Evolutionary conservation across 2,888 invertebrate species (phyloP).

Genomic region (Orthonychiurus folsomi): DNA sequence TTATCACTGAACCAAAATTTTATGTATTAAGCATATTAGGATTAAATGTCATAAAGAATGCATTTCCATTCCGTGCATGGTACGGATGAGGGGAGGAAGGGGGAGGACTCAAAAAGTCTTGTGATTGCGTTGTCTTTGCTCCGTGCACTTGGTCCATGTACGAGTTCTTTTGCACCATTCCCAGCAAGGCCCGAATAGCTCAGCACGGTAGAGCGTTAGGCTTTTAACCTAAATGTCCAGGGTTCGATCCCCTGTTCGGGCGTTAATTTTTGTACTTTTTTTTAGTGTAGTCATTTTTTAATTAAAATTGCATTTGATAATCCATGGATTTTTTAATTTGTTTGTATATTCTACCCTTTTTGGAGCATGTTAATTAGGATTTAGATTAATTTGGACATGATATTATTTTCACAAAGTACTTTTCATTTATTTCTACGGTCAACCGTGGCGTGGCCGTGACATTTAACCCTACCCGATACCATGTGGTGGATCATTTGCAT

Average conservation of each 20-base stretch:
- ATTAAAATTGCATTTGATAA: neutral
- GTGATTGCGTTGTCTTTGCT: neutral
- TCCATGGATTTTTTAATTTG: neutral
- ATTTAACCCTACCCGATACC: too few species aligned
- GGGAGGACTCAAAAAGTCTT: too few species aligned
- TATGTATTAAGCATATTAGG: too few species aligned
- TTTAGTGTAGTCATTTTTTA: neutral
- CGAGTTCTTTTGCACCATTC: neutral
- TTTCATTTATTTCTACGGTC: too few species aligned
- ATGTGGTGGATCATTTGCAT: too few species aligned
- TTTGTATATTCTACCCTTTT: neutral
- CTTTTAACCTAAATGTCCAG: constrained; percentile 31
- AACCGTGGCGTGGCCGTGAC: too few species aligned
- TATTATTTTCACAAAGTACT: too few species aligned
- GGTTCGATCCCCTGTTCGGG: constrained; percentile 25
- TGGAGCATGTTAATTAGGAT: neutral
- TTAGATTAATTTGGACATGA: neutral
- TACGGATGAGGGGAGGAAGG: too few species aligned
- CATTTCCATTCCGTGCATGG: too few species aligned
- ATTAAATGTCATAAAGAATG: too few species aligned
- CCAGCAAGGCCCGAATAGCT: constrained; percentile 21
- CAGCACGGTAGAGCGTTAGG: constrained; percentile 35
- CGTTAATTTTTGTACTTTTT: constrained; percentile 3
- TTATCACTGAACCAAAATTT: too few species aligned
- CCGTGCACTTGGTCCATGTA: neutral